Conservation (phyloP, 2,113 vertebrate species). For the Terrapene triunguis region DNA sequence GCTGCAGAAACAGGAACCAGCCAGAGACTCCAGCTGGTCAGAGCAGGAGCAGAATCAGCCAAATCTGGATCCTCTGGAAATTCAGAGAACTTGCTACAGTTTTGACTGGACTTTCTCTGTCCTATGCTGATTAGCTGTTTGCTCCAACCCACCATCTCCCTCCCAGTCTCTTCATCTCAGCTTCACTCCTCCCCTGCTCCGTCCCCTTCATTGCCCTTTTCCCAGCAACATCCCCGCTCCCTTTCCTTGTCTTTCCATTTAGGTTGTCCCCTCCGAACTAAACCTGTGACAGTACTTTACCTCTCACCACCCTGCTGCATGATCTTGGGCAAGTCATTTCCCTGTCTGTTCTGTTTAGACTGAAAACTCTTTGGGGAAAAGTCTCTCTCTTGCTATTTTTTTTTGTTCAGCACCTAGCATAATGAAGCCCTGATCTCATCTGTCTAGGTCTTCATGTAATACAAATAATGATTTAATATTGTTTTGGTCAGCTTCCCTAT, state of each 20-base stretch:
- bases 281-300: not conserved
- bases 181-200: no score
- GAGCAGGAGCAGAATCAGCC: no score
- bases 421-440: not conserved
- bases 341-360: not conserved
- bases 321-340: not conserved
- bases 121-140: no score
- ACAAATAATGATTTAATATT: not conserved
- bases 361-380: not conserved
- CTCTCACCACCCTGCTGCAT: not conserved
- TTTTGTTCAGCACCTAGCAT: not conserved
- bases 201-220: not conserved
- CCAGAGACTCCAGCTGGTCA: no score
- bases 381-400: not conserved
- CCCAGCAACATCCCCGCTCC: not conserved
- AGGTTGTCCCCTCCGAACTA: not conserved
- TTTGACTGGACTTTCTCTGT: no score
- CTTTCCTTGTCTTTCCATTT: not conserved
- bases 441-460: not conserved
- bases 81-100: no score
- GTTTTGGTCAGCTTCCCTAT: not conserved
- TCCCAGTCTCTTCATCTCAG: no score
- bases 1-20: no score
- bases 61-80: no score
- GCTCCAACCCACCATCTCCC: no score